A percentile compares a stretch with the other conserved stretches of the same genome.
These are phyloP conservation scores for Colletes gigas DNA, from an alignment of 1,140 invertebrate species.

Conservation along the genomic window DNA sequence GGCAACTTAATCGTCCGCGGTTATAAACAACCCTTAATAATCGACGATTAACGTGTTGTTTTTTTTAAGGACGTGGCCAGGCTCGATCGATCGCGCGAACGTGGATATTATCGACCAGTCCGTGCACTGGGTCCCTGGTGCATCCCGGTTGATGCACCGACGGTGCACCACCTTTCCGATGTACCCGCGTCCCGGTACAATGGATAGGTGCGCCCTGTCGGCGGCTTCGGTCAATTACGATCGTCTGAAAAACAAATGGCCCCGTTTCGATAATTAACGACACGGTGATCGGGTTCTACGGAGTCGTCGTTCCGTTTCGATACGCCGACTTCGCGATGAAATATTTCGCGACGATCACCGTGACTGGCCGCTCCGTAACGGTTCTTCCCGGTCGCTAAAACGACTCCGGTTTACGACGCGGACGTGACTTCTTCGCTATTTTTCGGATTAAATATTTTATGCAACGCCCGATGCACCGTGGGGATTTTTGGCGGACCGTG, in stretches of 20 bases:
- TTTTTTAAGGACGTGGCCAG: not conserved
- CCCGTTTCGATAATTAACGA: conserved; percentile 51
- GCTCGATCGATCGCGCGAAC: not conserved
- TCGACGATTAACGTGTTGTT: conserved; percentile 42
- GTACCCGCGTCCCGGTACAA: conserved; percentile 45
- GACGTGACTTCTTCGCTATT: too few relatives aligned
- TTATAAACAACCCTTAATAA: not conserved
- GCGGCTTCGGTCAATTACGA: conserved; percentile 52
- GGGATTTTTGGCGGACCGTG: too few relatives aligned
- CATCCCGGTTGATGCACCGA: conserved; percentile 4
- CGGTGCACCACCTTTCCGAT: conserved; percentile 51
- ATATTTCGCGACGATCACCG: conserved; percentile 36
- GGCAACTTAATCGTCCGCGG: not conserved
- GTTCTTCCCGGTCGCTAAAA: not conserved
- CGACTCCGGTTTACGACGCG: too few relatives aligned
- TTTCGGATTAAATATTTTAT: too few relatives aligned
- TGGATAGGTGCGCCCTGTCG: conserved; percentile 54
- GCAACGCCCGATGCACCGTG: too few relatives aligned
- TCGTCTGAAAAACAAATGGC: conserved; percentile 55
- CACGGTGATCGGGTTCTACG: conserved; percentile 41
- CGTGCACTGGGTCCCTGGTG: not conserved
- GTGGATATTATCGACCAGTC: conserved; percentile 22
- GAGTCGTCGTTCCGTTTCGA: not conserved
- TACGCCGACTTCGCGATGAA: conserved; percentile 5
- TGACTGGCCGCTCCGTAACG: not conserved